A percentile compares a stretch with the other conserved stretches of the same genome.
Evolutionary conservation across 2,888 invertebrate species (phyloP).

Genomic region (Lampropteryx suffumata): DNA sequence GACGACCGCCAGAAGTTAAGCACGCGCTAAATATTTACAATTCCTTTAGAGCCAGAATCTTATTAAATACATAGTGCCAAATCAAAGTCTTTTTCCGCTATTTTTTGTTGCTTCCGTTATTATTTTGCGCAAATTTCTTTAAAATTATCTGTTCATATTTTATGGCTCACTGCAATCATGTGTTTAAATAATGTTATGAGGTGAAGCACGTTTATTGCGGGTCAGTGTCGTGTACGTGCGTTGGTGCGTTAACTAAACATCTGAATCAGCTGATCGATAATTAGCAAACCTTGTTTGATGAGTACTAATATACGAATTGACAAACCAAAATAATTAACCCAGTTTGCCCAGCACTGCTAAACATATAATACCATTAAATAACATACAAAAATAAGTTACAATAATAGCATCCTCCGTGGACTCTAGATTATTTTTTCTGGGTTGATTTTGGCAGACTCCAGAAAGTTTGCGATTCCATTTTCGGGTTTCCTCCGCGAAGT

Average conservation of each 20-base stretch:
- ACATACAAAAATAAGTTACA: too few relatives aligned
- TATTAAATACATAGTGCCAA: conserved; percentile 19
- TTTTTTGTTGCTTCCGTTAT: conserved; percentile 31
- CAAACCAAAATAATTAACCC: too few relatives aligned
- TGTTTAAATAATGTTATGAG: conserved; percentile 49
- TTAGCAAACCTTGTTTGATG: conserved; percentile 14
- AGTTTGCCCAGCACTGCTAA: too few relatives aligned
- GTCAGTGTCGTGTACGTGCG: conserved; percentile 51
- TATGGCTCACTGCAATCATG: conserved; percentile 64
- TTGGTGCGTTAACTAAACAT: conserved; percentile 41
- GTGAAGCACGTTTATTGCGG: conserved; percentile 44
- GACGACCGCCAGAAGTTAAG: conserved; percentile 69
- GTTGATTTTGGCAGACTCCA: background rate
- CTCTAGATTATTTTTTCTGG: conserved; percentile 1
- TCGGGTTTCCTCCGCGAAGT: conserved; percentile 30
- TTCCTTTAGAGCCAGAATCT: conserved; percentile 28
- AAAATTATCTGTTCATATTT: conserved; percentile 30
- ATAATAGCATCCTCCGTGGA: background rate
- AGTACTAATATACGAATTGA: too few relatives aligned
- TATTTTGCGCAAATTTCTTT: conserved; percentile 28
- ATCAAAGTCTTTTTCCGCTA: conserved; percentile 27
- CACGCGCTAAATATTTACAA: conserved; percentile 71
- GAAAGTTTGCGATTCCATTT: conserved; percentile 12
- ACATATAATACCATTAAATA: too few relatives aligned
- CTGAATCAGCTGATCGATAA: conserved; percentile 34